phyloP scores from a whole-genome alignment of 2,113 vertebrate species.

The Ondatra zibethicus region DNA sequence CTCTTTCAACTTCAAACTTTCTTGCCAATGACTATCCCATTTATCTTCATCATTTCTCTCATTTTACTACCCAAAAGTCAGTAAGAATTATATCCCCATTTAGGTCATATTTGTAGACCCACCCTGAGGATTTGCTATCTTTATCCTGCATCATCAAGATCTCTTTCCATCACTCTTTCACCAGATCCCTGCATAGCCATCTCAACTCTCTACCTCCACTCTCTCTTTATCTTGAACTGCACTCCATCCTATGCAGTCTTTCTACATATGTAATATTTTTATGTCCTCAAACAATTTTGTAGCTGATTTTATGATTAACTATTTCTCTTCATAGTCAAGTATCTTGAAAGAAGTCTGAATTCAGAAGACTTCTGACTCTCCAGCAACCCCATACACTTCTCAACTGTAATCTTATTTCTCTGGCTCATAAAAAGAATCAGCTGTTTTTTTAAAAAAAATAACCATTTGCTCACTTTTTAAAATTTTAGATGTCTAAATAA shows the following conservation, averaged over 20 bases:
- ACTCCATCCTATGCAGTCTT: neutral
- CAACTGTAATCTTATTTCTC: neutral
- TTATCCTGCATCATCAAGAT: neutral
- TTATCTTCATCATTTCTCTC: neutral
- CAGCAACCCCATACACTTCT: neutral
- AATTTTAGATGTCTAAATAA: neutral
- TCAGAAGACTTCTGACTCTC: neutral
- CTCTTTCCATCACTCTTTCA: neutral
- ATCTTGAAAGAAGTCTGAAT: neutral
- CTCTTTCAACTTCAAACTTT: neutral
- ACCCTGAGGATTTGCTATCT: neutral
- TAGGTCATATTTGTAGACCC: neutral
- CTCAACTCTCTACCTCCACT: neutral
- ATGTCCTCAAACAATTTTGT: neutral
- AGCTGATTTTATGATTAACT: neutral
- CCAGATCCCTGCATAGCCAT: neutral
- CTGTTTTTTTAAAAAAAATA: neutral
- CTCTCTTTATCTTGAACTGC: neutral
- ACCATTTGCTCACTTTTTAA: neutral
- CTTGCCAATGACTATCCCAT: neutral
- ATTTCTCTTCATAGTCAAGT: slow-evolving; percentile 5
- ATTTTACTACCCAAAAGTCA: neutral
- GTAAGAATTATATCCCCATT: neutral
- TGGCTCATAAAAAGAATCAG: neutral
- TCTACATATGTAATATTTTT: neutral